phyloP scores from a whole-genome alignment of 2,888 invertebrate species.

The Tupiocoris notatus region DNA sequence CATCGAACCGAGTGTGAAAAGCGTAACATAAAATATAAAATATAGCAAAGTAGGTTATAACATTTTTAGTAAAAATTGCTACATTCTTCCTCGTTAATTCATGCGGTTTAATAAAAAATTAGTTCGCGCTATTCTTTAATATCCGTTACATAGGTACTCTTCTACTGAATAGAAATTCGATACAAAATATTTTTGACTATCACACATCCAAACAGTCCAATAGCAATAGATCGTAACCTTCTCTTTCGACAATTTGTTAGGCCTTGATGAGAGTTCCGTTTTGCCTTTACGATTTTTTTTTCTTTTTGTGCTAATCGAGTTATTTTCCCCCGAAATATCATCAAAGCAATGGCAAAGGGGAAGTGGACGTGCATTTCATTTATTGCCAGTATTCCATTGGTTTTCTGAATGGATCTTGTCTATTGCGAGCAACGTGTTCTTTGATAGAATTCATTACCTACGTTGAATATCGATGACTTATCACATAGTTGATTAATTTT shows the following conservation, averaged over 20 bases:
- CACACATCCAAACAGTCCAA: constrained; percentile 31
- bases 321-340: not conserved
- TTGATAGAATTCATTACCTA: not conserved
- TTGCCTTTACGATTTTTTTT: not conserved
- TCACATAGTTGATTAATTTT: not conserved
- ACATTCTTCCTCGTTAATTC: constrained; percentile 6
- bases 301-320: not conserved
- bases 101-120: constrained; percentile 31
- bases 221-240: constrained; percentile 13
- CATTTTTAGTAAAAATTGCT: not conserved
- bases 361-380: not conserved
- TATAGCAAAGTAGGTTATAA: not conserved
- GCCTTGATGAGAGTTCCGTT: constrained; percentile 17
- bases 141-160: constrained; percentile 13
- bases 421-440: not conserved
- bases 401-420: not conserved
- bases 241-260: constrained; percentile 19
- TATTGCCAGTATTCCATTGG: not conserved
- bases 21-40: not conserved
- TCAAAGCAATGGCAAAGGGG: not conserved
- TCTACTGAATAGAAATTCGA: constrained; percentile 33
- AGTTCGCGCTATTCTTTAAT: constrained; percentile 32
- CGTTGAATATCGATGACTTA: not conserved
- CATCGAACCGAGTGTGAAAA: not conserved
- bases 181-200: constrained; percentile 38